phyloP scores from a whole-genome alignment of 2,113 vertebrate species.

The Alouatta palliata region DNA sequence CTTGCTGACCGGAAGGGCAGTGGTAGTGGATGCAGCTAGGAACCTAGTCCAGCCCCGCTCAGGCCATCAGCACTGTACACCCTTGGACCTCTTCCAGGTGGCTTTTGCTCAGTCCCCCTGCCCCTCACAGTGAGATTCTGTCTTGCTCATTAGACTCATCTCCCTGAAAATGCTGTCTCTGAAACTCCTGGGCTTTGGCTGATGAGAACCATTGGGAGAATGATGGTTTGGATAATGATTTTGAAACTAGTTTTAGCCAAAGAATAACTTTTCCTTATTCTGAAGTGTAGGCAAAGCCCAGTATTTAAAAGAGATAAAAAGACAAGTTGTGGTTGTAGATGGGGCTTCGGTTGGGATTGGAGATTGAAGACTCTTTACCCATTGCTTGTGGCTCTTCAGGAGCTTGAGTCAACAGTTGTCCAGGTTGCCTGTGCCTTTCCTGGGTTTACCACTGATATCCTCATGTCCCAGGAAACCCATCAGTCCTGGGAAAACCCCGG shows the following conservation, averaged over 20 bases:
- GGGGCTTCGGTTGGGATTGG: background rate
- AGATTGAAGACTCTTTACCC: background rate
- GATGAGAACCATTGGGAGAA: background rate
- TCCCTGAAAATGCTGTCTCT: background rate
- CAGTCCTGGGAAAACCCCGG: background rate
- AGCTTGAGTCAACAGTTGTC: background rate
- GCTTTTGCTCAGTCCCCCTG: background rate
- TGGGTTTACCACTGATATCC: background rate
- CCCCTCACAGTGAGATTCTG: background rate
- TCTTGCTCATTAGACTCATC: background rate
- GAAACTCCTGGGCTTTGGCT: background rate
- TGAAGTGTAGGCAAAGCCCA: background rate
- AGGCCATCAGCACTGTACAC: fast-evolving
- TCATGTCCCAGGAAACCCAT: background rate
- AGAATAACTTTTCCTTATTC: background rate
- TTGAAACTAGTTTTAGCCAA: background rate
- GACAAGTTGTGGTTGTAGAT: background rate
- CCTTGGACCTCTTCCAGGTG: background rate
- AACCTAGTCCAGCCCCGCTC: background rate
- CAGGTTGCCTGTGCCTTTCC: background rate
- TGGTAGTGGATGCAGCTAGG: background rate
- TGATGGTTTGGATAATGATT: background rate
- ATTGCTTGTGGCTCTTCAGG: background rate
- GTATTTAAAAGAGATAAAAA: background rate
- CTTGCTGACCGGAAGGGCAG: background rate